phyloP scores from a whole-genome alignment of 1,140 invertebrate species.

The Drosophila kurseongensis region DNA sequence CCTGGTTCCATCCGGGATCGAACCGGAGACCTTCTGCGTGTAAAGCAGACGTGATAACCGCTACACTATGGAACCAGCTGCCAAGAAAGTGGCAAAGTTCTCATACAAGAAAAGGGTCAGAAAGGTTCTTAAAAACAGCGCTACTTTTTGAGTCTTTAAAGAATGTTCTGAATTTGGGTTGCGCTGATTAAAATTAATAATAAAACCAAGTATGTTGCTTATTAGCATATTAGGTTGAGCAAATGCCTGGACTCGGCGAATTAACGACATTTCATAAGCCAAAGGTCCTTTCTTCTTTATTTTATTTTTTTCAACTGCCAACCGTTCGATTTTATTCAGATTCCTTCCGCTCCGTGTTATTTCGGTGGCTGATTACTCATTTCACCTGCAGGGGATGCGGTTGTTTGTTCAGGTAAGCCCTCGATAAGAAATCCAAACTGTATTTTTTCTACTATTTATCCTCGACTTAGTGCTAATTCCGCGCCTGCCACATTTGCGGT shows the following conservation, averaged over 20 bases:
- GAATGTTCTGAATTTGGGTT: conserved; percentile 2
- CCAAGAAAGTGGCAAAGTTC: background rate
- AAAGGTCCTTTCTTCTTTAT: background rate
- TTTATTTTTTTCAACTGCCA: background rate
- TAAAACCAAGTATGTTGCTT: background rate
- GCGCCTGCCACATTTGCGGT: background rate
- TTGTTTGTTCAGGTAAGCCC: conserved; percentile 14
- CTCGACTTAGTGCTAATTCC: conserved; percentile 20
- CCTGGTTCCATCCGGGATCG: conserved; percentile 87
- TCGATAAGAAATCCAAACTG: conserved; percentile 19
- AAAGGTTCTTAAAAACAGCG: background rate
- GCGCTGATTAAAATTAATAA: background rate
- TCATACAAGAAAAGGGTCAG: background rate
- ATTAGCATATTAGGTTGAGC: conserved; percentile 1
- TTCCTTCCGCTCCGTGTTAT: conserved; percentile 43
- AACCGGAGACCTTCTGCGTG: conserved; percentile 89
- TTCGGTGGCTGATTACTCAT: conserved; percentile 39
- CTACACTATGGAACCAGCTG: conserved; percentile 86
- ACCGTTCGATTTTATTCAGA: conserved; percentile 7
- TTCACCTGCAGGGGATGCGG: conserved; percentile 19
- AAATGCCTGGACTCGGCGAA: background rate
- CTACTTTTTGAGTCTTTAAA: background rate
- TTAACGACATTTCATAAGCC: conserved; percentile 16
- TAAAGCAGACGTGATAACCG: conserved; percentile 89
- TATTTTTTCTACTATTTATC: conserved; percentile 26